Evolutionary conservation across 2,113 vertebrate genomes (phyloP), one percentile per base, ranked within the genome.

Genomic region (Sceloporus undulatus): DNA sequence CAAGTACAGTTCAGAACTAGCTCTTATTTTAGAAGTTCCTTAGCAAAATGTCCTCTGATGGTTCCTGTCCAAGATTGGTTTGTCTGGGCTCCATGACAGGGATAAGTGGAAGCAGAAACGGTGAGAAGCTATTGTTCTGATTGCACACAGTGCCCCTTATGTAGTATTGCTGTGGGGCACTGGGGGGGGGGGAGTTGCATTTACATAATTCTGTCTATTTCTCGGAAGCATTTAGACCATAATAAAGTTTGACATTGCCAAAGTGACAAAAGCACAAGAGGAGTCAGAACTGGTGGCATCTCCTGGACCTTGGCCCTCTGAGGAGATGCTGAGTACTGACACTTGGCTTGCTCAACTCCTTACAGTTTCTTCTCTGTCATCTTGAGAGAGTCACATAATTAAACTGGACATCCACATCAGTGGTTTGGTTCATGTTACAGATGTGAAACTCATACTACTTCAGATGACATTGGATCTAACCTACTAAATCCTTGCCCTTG

Each of bases 191-290:
- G 29, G 52, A 27, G 23, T 29, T 9, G 76, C 42, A 81, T 89
- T 92, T 93, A 84, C 52, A 81, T 91, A 74, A 48, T 86, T 70
- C 27, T 21, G 4, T 66, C 48, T 66, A 56, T 85, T 75, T 90
- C 74, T 89, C 5, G 77, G 79, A 92, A 92, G 90, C 2, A 87
- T 71, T 19, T 62, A 90, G 77, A 80, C 62, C 23, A 0, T 77
- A 75, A 88, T 74, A 91, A 92, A 91, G 52, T 91, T 85, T 84
- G 92, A 88, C 84, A 65, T 10, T 71, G 75, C 76, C 90, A 84
- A 93, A 91, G 91, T 65, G 66, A 92, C 90, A 90, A 94, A 89
- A 2, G 8, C 42, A 52, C 25, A 27, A 48, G 23, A 34, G 52
- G 48, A 4, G 40, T 48, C 21, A 48, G 34, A 38, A 34, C 38